These are phyloP conservation scores for Meloe dianella DNA, from an alignment of 2,888 invertebrate genomes.

Conservation along the genomic window DNA sequence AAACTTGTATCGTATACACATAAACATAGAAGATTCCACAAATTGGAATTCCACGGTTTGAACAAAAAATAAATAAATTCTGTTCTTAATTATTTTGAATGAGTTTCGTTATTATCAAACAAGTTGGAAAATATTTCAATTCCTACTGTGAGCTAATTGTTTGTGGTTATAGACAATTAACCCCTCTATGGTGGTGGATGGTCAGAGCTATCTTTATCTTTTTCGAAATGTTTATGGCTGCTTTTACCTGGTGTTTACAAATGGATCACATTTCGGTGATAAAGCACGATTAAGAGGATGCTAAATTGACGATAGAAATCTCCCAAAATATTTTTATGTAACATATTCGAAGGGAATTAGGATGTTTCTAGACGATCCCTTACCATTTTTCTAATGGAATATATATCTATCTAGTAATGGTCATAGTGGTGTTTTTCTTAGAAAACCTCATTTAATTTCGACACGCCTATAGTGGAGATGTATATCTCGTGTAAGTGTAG, in stretches of 20 bases:
- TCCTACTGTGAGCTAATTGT: constrained; percentile 9
- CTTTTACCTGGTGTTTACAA: constrained; percentile 45
- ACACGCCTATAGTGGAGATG: not conserved
- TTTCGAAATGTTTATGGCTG: constrained; percentile 40
- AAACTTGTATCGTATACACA: not conserved
- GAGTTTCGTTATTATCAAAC: not conserved
- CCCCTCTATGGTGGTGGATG: not conserved
- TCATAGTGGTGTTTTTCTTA: not conserved
- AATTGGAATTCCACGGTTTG: constrained; percentile 4
- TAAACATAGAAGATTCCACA: not conserved
- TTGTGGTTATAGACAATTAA: not conserved
- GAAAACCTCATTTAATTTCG: not conserved
- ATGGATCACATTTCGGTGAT: constrained; percentile 36
- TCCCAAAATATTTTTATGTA: not conserved
- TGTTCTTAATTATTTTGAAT: not conserved
- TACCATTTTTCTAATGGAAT: not conserved
- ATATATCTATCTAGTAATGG: not conserved
- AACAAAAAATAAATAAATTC: not conserved
- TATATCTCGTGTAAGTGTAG: not conserved
- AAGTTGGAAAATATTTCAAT: not conserved
- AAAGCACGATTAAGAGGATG: constrained; percentile 13
- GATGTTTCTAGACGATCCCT: not conserved
- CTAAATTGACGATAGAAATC: not conserved
- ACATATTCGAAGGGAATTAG: not conserved
- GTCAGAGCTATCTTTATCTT: constrained; percentile 13